These are phyloP conservation scores for Pterostichus madidus DNA, from an alignment of 2,888 invertebrate genomes.

Conservation along the genomic window DNA sequence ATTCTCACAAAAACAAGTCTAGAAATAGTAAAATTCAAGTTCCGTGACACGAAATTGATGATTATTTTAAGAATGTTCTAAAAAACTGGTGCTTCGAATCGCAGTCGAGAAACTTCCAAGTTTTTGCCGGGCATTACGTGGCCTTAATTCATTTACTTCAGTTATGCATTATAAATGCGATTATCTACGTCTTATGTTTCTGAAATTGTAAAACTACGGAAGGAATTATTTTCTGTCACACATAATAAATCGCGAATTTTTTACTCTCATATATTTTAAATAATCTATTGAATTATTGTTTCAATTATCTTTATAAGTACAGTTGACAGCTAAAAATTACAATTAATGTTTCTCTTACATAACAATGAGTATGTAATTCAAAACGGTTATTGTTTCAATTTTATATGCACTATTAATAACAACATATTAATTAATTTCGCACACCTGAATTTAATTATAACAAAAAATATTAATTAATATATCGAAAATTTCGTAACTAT, in stretches of 20 bases:
- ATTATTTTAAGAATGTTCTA: constrained; percentile 33
- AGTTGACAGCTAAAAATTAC: constrained; percentile 9
- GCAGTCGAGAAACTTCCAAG: constrained; percentile 15
- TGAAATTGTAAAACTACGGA: constrained; percentile 4
- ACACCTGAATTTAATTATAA: constrained; percentile 27
- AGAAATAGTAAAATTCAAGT: constrained; percentile 26
- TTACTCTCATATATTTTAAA: not conserved
- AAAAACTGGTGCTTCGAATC: constrained; percentile 36
- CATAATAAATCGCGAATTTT: not conserved
- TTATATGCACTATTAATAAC: constrained; percentile 14
- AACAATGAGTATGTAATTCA: constrained; percentile 1
- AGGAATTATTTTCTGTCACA: constrained; percentile 21
- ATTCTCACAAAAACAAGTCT: not conserved
- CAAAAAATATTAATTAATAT: constrained; percentile 9
- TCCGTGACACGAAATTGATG: constrained; percentile 37
- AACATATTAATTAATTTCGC: constrained; percentile 17
- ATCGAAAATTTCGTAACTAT: not conserved
- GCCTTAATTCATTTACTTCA: constrained; percentile 50
- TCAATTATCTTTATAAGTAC: constrained; percentile 6
- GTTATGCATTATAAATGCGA: constrained; percentile 27
- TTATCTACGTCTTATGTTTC: constrained; percentile 34
- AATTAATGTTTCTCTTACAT: constrained; percentile 19
- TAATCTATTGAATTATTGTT: constrained; percentile 8
- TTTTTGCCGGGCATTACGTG: constrained; percentile 22
- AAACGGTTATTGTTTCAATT: constrained; percentile 10